These are phyloP conservation scores for Gastracanthus pulcherrimus DNA, from an alignment of 2,888 invertebrate genomes.

Conservation along the genomic window DNA sequence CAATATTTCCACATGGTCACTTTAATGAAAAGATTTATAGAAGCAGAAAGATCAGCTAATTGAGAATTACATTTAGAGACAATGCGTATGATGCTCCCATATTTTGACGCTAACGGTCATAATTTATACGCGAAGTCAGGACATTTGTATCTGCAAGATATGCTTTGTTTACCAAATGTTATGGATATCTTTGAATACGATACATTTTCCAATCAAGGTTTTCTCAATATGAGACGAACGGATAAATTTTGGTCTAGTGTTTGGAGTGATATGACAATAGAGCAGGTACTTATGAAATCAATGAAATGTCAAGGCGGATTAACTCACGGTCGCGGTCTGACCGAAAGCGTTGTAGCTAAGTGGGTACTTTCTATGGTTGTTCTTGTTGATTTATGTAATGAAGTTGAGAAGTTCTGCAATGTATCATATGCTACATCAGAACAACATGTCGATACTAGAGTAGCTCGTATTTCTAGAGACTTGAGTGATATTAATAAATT, in stretches of 20 bases:
- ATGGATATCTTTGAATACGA: constrained; percentile 31
- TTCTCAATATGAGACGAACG: constrained; percentile 64
- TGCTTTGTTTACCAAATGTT: constrained; percentile 63
- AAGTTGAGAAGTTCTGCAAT: too few relatives aligned
- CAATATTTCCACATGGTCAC: constrained; percentile 67
- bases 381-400: too few relatives aligned
- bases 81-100: constrained; percentile 68
- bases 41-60: constrained; percentile 67
- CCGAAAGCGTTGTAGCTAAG: too few relatives aligned
- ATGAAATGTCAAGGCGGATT: too few relatives aligned
- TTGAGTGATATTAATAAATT: too few relatives aligned
- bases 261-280: constrained; percentile 68
- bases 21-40: constrained; percentile 66
- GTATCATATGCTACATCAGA: too few relatives aligned
- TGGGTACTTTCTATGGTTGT: too few relatives aligned
- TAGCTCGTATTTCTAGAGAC: too few relatives aligned
- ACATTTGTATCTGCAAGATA: constrained; percentile 74
- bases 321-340: too few relatives aligned
- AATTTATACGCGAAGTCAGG: constrained; percentile 70
- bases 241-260: constrained; percentile 64
- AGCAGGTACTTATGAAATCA: constrained; percentile 67
- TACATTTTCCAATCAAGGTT: constrained; percentile 52
- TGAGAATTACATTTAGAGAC: constrained; percentile 66
- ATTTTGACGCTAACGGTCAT: constrained; percentile 72
- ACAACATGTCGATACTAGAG: too few relatives aligned